Percentiles rank a stretch among this genome's conserved stretches.
Evolutionary conservation across 1,140 invertebrate species (phyloP).

Genomic region (Prorops nasuta): DNA sequence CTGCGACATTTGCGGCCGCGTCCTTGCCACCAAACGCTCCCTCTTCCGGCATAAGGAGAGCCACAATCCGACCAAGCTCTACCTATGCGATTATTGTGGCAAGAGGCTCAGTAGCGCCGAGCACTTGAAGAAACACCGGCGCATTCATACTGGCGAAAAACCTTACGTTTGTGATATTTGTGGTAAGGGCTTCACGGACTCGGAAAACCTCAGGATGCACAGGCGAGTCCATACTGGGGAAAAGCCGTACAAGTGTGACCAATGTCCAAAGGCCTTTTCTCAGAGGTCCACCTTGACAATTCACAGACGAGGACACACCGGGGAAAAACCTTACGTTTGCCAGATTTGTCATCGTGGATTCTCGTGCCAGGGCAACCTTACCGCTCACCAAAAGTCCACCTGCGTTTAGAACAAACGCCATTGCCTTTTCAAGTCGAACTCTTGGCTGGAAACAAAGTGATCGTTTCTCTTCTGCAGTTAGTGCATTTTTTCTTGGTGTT

Average conservation of each 20-base stretch:
- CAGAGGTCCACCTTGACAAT: conserved; percentile 56
- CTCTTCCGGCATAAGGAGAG: conserved; percentile 63
- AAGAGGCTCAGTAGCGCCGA: conserved; percentile 74
- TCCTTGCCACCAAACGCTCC: conserved; percentile 50
- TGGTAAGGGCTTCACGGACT: conserved; percentile 58
- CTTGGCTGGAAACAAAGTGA: conserved; percentile 1
- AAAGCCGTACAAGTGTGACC: conserved; percentile 59
- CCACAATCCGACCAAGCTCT: conserved; percentile 63
- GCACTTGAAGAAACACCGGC: conserved; percentile 69
- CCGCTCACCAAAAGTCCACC: conserved; percentile 52
- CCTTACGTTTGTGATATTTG: conserved; percentile 68
- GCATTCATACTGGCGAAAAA: conserved; percentile 73
- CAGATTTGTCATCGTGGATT: conserved; percentile 55
- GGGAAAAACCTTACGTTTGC: conserved; percentile 57
- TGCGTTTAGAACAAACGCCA: conserved; percentile 39
- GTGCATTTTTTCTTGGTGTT: neutral
- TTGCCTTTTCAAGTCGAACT: too few relatives aligned
- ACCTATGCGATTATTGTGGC: conserved; percentile 71
- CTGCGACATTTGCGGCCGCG: conserved; percentile 54
- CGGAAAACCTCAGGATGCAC: conserved; percentile 54
- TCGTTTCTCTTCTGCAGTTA: neutral
- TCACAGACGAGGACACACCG: conserved; percentile 59
- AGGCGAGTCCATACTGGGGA: conserved; percentile 56
- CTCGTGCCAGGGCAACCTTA: conserved; percentile 55
- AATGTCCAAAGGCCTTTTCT: conserved; percentile 55